Conservation (phyloP, 2,888 invertebrate genomes). For the Malthinus seriepunctatus region DNA sequence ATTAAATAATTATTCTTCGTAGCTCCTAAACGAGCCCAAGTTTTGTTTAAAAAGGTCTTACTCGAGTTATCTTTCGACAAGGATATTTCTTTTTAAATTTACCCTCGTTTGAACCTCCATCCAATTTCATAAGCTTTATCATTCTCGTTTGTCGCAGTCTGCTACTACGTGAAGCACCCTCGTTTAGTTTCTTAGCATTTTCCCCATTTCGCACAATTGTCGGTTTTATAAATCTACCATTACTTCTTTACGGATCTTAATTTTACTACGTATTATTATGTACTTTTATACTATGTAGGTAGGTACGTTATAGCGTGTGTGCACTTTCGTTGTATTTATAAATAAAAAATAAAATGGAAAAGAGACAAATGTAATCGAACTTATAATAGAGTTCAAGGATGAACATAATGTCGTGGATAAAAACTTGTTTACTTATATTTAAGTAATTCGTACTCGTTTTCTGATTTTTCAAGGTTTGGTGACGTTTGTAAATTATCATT, state of each 20-base stretch:
- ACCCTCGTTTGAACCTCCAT: conserved; percentile 21
- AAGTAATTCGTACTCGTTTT: neutral
- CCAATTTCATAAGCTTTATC: conserved; percentile 27
- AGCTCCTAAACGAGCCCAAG: neutral
- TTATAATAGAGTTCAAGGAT: conserved; percentile 4
- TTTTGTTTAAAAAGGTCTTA: conserved; percentile 1
- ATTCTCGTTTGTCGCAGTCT: conserved; percentile 24
- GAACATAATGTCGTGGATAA: neutral
- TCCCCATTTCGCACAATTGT: conserved; percentile 20
- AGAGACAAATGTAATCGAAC: neutral
- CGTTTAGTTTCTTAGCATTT: neutral
- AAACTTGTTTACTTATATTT: conserved; percentile 6
- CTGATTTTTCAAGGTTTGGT: neutral
- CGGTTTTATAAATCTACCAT: conserved; percentile 27
- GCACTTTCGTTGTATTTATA: neutral
- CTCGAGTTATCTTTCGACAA: neutral
- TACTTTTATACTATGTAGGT: neutral
- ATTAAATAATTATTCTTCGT: too few species aligned
- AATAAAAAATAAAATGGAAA: neutral
- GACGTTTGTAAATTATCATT: neutral
- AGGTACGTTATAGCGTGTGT: neutral
- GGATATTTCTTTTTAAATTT: conserved; percentile 17
- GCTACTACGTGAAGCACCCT: conserved; percentile 13
- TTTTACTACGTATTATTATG: conserved; percentile 13
- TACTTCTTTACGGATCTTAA: conserved; percentile 17